Base-by-base conservation (phyloP, 2,113 vertebrate species). In the Corydoras sp. region DNA sequence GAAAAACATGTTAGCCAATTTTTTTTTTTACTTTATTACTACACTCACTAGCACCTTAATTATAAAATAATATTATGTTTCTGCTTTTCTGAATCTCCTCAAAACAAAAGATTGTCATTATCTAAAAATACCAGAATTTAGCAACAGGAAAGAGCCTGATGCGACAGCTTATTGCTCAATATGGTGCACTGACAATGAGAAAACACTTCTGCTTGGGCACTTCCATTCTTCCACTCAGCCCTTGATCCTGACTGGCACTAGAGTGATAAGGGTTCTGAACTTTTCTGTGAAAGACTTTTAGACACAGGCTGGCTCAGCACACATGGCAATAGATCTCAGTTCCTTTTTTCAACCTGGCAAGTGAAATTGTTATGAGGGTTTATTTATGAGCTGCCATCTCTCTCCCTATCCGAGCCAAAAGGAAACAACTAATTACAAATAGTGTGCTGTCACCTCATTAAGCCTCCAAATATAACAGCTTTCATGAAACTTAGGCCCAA, bases 321-420 rank as follows among this genome's bases (percentile, higher is more conserved):
- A 83, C 84, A 59, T 76, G 76, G 84, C 85, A 85, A 84, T 82
- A 88, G 79, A 85, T 88, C 14, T 90, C 83, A 89, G 87, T 89
- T 88, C 86, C 85, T 89, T 50, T 51, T 24, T 53, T 65, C 50
- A 14, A 67, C 55, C 65, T 58, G 61, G 62, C 71, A 53, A 77
- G 53, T 80, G 55, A 59, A 79, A 87, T 74, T 71, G 65, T 79
- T 85, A 79, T 72, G 76, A 82, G 82, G 78, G 65, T 72, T 76
- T 66, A 56, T 50, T 29, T 71, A 80, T 30, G 62, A 71, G 62
- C 60, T 78, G 63, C 51, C 65, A 58, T 62, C 68, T 31, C 49
- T 72, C 62, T 50, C 32, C 29, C 31, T 54, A 69, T 66, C 76
- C 79, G 79, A 76, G 81, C 82, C 79, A 67, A 54, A 76, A 85